Base-by-base conservation (phyloP, 2,797 vertebrate genomes). In the Todus mexicanus region DNA sequence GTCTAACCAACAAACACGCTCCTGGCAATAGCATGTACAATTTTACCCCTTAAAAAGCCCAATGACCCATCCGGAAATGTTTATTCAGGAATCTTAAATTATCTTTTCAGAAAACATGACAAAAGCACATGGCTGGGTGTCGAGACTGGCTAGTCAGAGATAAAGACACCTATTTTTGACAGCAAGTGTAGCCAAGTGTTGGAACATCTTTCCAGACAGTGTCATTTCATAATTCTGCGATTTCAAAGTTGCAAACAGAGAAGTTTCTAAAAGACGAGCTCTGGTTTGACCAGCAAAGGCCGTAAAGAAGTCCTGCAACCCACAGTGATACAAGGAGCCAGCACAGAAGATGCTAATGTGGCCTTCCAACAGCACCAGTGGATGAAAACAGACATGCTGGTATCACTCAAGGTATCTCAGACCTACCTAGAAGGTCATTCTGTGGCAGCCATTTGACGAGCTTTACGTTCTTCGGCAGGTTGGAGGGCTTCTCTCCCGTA, bases 361-460 rank as follows among this genome's bases (percentile, higher is more conserved):
- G 43, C 31, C 48, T n/a, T 79, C 15, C 56, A 48, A 14, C 12
- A 69, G 61, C 16, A 74, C 33, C 40, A 47, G 42, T 10, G 9
- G 79, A 33, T 68, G 7, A 48, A 15, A 74, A 91, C 21, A 54
- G 45, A 19, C 21, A 13, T 2, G 2, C 33, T 61, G 18, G 22
- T 86, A 31, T 9, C 63, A 31, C 12, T 47, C 72, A 12, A 37
- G 42, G 29, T 23, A 45, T 10, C 45, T 50, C 45, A 71, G 48
- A 95, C 98, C 4, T 97, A 99, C 99, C 99, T 40, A 99, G 98
- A 11, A 99, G 98, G 73, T 99, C 99, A 11, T 99, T 99, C 94
- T 99, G 99, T 40, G 99, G 99, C 43, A 99, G 97, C 99, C 99
- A 99, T 22, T 98, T 98, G 97, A 99, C 97, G 2, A 99, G 96